These are phyloP conservation scores for Gymnopithys bicolor DNA, from an alignment of 2,797 vertebrate species.

Conservation along the genomic window DNA sequence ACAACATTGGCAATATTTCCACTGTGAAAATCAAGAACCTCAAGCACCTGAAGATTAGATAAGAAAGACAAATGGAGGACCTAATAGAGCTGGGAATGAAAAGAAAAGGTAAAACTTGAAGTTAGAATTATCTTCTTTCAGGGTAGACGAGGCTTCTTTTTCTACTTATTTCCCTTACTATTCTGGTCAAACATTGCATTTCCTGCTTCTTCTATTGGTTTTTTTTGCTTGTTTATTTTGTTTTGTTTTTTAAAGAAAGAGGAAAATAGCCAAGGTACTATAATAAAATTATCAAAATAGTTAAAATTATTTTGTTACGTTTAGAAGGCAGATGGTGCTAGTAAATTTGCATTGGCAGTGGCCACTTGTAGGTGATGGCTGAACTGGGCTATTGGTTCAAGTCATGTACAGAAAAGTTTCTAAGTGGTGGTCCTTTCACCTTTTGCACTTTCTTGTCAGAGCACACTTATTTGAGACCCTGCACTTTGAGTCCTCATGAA, in stretches of 20 bases:
- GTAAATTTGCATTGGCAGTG: not conserved
- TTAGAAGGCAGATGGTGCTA: not conserved
- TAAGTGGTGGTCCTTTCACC: too few relatives aligned
- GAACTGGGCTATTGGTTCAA: not conserved
- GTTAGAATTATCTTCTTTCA: not conserved
- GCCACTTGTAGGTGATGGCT: not conserved
- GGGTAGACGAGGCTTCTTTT: not conserved
- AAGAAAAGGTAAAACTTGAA: not conserved
- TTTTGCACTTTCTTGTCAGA: not conserved
- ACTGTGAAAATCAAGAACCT: not conserved
- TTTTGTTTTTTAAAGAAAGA: not conserved
- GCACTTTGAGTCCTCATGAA: not conserved
- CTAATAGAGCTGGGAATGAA: not conserved
- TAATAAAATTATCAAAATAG: not conserved
- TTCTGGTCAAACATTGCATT: not conserved
- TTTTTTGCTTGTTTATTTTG: not conserved
- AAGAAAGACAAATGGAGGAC: not conserved
- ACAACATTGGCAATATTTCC: not conserved
- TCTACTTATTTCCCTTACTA: not conserved
- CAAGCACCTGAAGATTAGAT: not conserved
- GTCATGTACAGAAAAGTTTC: not conserved
- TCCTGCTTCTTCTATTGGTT: not conserved
- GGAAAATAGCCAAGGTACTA: not conserved
- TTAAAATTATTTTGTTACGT: not conserved
- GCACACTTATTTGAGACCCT: rapidly evolving